These are phyloP conservation scores for Mythimna ferrago DNA, from an alignment of 2,888 invertebrate species.

Conservation along the genomic window DNA sequence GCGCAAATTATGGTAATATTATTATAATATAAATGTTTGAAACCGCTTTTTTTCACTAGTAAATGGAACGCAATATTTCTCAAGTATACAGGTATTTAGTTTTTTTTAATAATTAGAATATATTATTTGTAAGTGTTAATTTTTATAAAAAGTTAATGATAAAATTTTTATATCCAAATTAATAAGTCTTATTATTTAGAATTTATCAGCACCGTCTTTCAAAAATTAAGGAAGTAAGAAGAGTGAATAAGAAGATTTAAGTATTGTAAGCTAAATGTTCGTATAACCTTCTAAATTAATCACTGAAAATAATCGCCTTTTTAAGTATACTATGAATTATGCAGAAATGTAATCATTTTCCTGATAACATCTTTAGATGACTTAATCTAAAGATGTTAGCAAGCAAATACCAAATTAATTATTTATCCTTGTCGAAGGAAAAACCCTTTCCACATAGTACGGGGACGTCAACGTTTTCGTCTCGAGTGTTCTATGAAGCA, in stretches of 20 bases:
- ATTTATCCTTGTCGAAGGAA: conserved; percentile 48
- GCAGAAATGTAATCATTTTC: conserved; percentile 7
- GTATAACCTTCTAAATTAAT: conserved; percentile 6
- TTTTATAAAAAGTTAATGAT: neutral
- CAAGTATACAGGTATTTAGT: neutral
- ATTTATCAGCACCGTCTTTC: neutral
- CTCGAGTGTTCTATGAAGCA: conserved; percentile 79
- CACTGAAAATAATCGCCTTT: neutral
- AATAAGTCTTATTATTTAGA: neutral
- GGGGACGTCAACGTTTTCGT: conserved; percentile 69
- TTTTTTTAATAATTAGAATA: conserved; percentile 1
- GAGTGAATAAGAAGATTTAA: neutral
- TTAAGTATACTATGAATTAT: neutral
- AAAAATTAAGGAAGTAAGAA: too few relatives aligned
- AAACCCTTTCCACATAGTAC: conserved; percentile 57
- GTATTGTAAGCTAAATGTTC: neutral
- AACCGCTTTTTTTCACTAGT: neutral
- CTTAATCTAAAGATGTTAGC: conserved; percentile 14
- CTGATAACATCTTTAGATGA: neutral
- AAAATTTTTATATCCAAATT: neutral
- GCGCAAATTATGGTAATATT: neutral
- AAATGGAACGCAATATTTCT: neutral
- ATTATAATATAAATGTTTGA: neutral
- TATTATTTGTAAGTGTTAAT: neutral
- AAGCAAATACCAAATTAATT: conserved; percentile 21